Base-by-base conservation (phyloP, 1,140 invertebrate genomes). In the Drosophila tsacasi region DNA sequence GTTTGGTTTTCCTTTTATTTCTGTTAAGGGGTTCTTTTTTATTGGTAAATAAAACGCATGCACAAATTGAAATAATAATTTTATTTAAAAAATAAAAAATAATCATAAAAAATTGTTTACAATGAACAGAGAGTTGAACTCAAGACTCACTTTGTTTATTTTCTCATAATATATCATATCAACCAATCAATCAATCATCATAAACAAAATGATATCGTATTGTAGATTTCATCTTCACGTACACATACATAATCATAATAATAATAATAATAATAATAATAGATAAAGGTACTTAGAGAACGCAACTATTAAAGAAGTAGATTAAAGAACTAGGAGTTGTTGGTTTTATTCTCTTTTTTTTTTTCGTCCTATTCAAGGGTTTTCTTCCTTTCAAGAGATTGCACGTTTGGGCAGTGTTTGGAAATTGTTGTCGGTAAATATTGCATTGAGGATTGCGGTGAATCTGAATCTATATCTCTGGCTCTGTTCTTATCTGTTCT, bases 41-140 rank as follows among this genome's bases (percentile, higher is more conserved):
- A 7, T n/a, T 13, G 13, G 21, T 30, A 76, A 87, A 87, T 87
- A 72, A 90, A 89, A 89, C 81, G 62, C 85, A 90, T 84, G 85
- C 81, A 79, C 57, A 59, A 68, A 67, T 90, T 90, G 81, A 90
- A 90, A 90, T 90, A 90, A 90, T 90, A 90, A 85, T 90, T 90
- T 90, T 90, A 90, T 90, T 90, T 90, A 85, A 90, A 90, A 85
- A 90, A 82, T 90, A 85, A 85, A 90, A 77, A 87, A 87, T 89
- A 84, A 90, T 79, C 76, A 85, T 85, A 84, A 90, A 90, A 87
- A 83, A 81, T 75, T 90, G 85, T 90, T 85, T 90, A 90, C 85
- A 90, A 90, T 90, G 81, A 90, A 89, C 81, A 85, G 85, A 90
- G 86, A 90, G 86, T 90, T 89, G 50, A 85, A 89, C 85, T 90